phyloP scores from a whole-genome alignment of 1,140 invertebrate species.

The Geopemphigus sp. region DNA sequence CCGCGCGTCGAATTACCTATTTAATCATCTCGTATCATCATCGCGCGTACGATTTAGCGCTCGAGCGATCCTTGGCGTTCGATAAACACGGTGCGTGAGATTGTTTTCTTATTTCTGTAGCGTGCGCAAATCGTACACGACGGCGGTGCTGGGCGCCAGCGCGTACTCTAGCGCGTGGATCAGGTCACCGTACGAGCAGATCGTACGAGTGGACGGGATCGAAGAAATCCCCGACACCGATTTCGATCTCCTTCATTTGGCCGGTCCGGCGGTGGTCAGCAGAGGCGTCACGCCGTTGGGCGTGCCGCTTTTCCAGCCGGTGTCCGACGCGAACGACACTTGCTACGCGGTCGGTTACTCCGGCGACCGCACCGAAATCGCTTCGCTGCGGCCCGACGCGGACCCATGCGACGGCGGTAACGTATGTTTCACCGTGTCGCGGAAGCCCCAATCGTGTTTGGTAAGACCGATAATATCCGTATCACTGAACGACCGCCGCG shows the following conservation, averaged over 20 bases:
- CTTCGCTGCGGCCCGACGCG: neutral
- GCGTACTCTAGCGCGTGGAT: slow-evolving; percentile 52
- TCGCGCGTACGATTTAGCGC: too few species aligned
- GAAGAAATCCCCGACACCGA: slow-evolving; percentile 54
- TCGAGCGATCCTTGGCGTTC: too few species aligned
- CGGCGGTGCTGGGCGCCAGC: slow-evolving; percentile 34
- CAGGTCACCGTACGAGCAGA: slow-evolving; percentile 68
- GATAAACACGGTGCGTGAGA: too few species aligned
- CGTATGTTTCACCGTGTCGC: neutral
- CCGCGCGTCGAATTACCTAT: too few species aligned
- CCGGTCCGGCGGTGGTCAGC: slow-evolving; percentile 53
- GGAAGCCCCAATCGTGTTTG: neutral
- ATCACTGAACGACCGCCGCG: too few species aligned
- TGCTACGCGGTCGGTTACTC: slow-evolving; percentile 28
- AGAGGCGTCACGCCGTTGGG: slow-evolving; percentile 54
- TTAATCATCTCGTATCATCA: too few species aligned
- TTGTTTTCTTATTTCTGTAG: neutral
- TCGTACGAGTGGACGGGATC: slow-evolving; percentile 54
- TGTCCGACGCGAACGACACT: neutral
- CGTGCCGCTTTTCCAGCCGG: neutral
- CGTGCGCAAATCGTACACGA: slow-evolving; percentile 2
- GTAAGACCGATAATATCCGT: neutral
- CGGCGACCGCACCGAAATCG: neutral
- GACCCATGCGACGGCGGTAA: neutral
- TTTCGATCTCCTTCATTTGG: slow-evolving; percentile 54